Base-by-base conservation (phyloP, 2,113 vertebrate species). In the Brachyhypopomus occidentalis region DNA sequence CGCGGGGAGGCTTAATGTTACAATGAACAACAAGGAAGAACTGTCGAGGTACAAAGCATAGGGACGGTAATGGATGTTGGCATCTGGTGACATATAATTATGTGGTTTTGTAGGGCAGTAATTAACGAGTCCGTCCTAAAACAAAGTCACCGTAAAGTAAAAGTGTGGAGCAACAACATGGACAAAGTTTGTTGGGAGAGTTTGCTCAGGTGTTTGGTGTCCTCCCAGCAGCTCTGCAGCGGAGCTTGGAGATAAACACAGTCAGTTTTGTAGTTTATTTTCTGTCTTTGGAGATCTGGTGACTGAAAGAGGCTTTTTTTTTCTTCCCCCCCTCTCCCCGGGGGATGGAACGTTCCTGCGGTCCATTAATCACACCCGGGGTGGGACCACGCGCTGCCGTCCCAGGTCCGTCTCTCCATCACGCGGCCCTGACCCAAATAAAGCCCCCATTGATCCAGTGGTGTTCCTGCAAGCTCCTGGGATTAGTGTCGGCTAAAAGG, bases 351-450 rank as follows among this genome's bases (percentile, higher is more conserved):
- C 84, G 80, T 84, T 83, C 81, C 84, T 85, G 38, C 45, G n/a
- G 67, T 78, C 87, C 88, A 90, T 89, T 90, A 91, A 89, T 92
- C 87, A 91, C 83, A 45, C 72, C 82, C 45, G 77, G 83, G 81
- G 79, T 80, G 85, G 84, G 69, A 82, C 22, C 71, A 81, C 72
- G 62, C 73, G 48, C 69, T 80, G 62, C 74, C 52, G 62, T 77
- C 82, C 79, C 41, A 55, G 73, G 83, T 64, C 80, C 82, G 86
- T 87, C 85, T 83, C 60, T 71, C 84, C 38, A 78, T 81, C 81
- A 84, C 86, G 86, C 81, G 81, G 72, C 76, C n/a, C 79, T 89
- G 91, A 92, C 90, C 90, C 88, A 89, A 78, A 93, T 92, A 90
- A 89, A 86, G 79, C 82, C 86, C 84, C 83, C 86, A 85, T 89